A percentile compares a stretch with the other conserved stretches of the same genome.
These are phyloP conservation scores for Andrena bicolor DNA, from an alignment of 2,888 invertebrate species.

Conservation along the genomic window DNA sequence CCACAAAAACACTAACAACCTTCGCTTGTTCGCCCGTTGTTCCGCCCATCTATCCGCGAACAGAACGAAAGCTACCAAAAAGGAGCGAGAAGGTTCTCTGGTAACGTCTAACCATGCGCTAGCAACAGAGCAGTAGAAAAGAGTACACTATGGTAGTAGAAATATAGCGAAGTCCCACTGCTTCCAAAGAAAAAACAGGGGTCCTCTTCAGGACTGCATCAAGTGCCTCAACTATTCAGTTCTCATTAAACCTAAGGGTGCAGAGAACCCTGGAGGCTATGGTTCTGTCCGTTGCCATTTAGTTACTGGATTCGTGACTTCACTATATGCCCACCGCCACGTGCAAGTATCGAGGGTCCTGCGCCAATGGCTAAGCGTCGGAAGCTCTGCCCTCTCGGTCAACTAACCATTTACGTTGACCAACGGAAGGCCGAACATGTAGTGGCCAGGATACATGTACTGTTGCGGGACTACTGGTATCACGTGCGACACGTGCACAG, in stretches of 20 bases:
- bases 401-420: slow-evolving; percentile 86
- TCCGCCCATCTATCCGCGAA: slow-evolving; percentile 75
- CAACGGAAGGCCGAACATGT: slow-evolving; percentile 86
- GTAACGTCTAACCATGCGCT: slow-evolving; percentile 33
- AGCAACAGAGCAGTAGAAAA: slow-evolving; percentile 32
- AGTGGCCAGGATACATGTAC: slow-evolving; percentile 86
- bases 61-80: slow-evolving; percentile 67
- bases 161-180: too few relatives aligned
- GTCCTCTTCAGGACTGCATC: too few relatives aligned
- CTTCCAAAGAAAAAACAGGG: background rate
- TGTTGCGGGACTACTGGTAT: slow-evolving; percentile 77
- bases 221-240: too few relatives aligned
- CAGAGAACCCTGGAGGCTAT: too few relatives aligned
- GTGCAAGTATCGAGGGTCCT: slow-evolving; percentile 32
- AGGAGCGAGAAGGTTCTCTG: slow-evolving; percentile 19
- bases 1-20: slow-evolving; percentile 43
- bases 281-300: too few relatives aligned
- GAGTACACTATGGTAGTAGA: background rate
- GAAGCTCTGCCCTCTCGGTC: slow-evolving; percentile 14
- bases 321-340: too few relatives aligned
- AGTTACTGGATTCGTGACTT: too few relatives aligned
- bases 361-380: background rate
- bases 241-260: too few relatives aligned
- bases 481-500: slow-evolving; percentile 79
- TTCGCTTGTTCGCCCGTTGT: slow-evolving; percentile 66